Evolutionary conservation across 2,797 vertebrate species (phyloP), one percentile per base, ranked within the genome.

Genomic region (Heterohyrax brucei): DNA sequence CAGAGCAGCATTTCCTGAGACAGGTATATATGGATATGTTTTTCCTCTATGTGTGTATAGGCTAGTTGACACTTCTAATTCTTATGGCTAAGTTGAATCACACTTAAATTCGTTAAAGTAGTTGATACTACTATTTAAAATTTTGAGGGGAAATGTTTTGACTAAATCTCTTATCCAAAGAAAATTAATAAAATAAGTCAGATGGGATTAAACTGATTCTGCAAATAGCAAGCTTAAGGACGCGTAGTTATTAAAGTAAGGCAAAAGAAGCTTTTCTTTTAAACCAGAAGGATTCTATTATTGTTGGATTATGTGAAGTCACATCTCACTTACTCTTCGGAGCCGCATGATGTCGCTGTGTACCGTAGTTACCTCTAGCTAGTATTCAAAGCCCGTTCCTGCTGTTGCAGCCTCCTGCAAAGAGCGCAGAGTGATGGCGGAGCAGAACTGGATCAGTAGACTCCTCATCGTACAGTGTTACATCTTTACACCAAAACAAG

Each of bases 311-410:
- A 22, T 46, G 46, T 82, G n/a, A 96, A 91, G 86, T 68, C 13
- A 46, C 48, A 46, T 46, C 84, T 28, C 59, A 76, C 2, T 73
- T 93, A 95, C 94, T 97, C 46, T 92, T 93, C 90, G 89, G 59
- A 92, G 78, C 97, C 97, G 96, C 96, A 92, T 96, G 96, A 92
- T 96, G 97, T 97, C 96, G 96, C 96, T 96, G 84, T 97, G 83
- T 84, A 81, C 96, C 85, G 53, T 62, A 78, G 85, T 93, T 91
- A 46, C 90, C 66, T 44, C 53, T 14, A 50, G 22, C 14, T 39
- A n/a, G 26, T 18, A 7, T 44, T 48, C 19, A 77, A 53, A 64
- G 50, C 18, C 50, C 28, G 3, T 3, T n/a, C 44, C 66, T 19
- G 13, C 66, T 30, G 46, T 62, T 46, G 84, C 26, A 39, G 39